phyloP scores from a whole-genome alignment of 2,113 vertebrate species.

The Gnathonemus longibarbis region DNA sequence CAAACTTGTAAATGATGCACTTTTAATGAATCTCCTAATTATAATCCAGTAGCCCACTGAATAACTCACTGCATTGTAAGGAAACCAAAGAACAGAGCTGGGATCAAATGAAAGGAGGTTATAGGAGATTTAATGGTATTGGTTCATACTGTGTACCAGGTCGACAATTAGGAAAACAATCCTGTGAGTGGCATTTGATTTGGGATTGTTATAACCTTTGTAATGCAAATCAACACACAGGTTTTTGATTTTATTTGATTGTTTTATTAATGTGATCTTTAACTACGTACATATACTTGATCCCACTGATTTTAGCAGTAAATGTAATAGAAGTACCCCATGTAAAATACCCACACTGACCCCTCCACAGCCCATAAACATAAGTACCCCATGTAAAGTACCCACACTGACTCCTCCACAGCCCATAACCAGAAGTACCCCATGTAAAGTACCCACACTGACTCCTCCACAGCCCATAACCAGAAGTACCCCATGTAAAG shows the following conservation, averaged over 20 bases:
- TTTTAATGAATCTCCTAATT: background rate
- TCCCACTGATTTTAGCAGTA: background rate
- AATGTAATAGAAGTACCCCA: background rate
- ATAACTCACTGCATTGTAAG: background rate
- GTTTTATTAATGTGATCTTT: slow-evolving; percentile 3
- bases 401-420: background rate
- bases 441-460: no score
- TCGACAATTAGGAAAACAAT: background rate
- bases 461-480: background rate
- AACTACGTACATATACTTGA: background rate
- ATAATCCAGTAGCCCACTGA: background rate
- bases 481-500: background rate
- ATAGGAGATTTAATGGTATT: background rate
- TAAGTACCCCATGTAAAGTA: background rate
- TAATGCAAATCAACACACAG: background rate
- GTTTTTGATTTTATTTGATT: slow-evolving; percentile 5
- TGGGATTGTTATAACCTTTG: background rate
- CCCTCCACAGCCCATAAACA: background rate
- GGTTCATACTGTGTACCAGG: background rate
- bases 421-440: no score
- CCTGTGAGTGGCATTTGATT: background rate
- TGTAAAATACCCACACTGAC: background rate
- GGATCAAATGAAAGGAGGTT: background rate
- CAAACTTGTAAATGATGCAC: background rate
- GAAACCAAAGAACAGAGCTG: background rate